Conservation (phyloP, 2,797 vertebrate species). For the Clamator glandarius region DNA sequence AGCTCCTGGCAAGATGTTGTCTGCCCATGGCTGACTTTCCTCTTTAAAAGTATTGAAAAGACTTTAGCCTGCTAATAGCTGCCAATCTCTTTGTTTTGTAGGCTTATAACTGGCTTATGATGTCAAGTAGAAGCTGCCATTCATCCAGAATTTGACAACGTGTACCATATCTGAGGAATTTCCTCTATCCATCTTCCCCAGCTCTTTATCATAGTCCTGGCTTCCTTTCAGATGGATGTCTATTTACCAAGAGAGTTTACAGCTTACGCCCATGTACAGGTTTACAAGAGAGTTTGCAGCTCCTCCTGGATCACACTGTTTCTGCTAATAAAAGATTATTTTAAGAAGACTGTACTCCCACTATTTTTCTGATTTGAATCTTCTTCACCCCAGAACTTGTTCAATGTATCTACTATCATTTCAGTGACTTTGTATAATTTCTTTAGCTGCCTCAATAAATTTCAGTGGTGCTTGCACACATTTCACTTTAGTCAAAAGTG, state of each 20-base stretch:
- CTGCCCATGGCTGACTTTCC: not conserved
- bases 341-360: not conserved
- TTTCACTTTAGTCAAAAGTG: not conserved
- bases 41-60: not conserved
- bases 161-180: not conserved
- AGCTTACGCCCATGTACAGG: no score
- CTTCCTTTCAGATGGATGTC: not conserved
- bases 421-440: not conserved
- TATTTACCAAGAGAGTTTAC: not conserved
- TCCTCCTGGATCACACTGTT: not conserved
- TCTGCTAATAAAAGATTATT: not conserved
- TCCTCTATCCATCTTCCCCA: not conserved
- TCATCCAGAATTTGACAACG: not conserved
- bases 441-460: not conserved
- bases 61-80: not conserved
- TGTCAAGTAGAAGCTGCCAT: not conserved
- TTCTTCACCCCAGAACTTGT: not conserved
- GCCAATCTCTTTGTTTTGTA: not conserved
- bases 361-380: not conserved
- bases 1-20: not conserved
- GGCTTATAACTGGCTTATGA: not conserved
- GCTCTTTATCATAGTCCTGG: not conserved
- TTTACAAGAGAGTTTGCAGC: not conserved
- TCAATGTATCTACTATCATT: not conserved
- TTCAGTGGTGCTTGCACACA: not conserved